Conservation (phyloP, 2,888 invertebrate genomes). For the Drosophila falleni region DNA sequence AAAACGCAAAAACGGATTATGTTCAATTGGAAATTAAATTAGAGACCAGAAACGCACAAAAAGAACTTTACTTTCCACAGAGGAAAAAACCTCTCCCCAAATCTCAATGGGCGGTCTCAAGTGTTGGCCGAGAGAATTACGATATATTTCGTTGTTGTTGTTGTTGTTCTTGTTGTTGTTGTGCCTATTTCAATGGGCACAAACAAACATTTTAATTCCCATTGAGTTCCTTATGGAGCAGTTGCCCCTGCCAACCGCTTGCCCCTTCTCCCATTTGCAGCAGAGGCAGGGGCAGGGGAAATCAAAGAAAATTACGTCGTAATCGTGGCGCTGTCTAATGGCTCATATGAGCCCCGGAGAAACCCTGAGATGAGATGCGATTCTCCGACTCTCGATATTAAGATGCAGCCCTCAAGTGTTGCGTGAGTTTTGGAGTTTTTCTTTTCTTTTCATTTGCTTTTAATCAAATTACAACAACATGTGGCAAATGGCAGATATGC, state of each 20-base stretch:
- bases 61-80: not conserved
- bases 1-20: conserved; percentile 67
- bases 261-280: not conserved
- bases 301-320: conserved; percentile 69
- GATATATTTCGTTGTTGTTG: conserved; percentile 18
- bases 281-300: not conserved
- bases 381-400: conserved; percentile 10
- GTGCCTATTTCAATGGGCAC: conserved; percentile 21
- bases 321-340: conserved; percentile 67
- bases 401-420: conserved; percentile 64
- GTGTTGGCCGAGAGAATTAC: conserved; percentile 53
- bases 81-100: not conserved
- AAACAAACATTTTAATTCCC: conserved; percentile 78
- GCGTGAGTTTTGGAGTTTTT: conserved; percentile 26
- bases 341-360: conserved; percentile 49
- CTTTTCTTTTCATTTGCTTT: conserved; percentile 9
- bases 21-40: conserved; percentile 80
- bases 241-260: conserved; percentile 26
- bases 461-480: conserved; percentile 42
- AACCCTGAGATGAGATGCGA: conserved; percentile 1
- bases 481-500: conserved; percentile 26
- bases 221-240: conserved; percentile 69
- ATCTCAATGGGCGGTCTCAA: conserved; percentile 61
- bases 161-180: too few species aligned
- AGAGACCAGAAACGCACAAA: conserved; percentile 56